Evolutionary conservation across 2,113 vertebrate species (phyloP).

Genomic region (Thalassoma bifasciatum): DNA sequence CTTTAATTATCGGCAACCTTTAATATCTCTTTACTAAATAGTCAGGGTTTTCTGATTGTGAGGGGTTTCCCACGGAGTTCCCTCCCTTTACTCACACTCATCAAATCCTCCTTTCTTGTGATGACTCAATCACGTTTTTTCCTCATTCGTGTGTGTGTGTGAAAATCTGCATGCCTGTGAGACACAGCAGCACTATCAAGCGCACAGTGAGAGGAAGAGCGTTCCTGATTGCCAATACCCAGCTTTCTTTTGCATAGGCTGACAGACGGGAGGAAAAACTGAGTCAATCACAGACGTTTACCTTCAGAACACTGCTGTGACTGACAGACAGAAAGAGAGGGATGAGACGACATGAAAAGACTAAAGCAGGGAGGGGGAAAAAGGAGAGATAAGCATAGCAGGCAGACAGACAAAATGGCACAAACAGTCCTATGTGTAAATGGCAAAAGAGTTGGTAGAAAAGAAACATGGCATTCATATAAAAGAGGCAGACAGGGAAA

Average conservation of each 20-base stretch:
- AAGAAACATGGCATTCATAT: not conserved
- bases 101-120: conserved; percentile 34
- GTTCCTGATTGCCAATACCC: conserved; percentile 63
- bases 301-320: conserved; percentile 54
- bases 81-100: conserved; percentile 58
- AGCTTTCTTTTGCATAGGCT: conserved; percentile 43
- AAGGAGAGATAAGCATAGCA: not conserved
- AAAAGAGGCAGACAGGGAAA: conserved; percentile 17
- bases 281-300: conserved; percentile 65
- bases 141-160: conserved; percentile 34
- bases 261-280: conserved; percentile 57
- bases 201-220: conserved; percentile 53
- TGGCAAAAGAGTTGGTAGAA: not conserved
- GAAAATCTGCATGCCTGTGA: conserved; percentile 36
- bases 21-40: conserved; percentile 17
- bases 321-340: conserved; percentile 43
- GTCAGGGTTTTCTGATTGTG: conserved; percentile 39
- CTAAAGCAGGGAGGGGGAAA: conserved; percentile 17
- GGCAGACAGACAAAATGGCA: conserved; percentile 22
- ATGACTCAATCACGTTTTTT: conserved; percentile 62
- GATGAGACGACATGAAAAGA: conserved; percentile 41
- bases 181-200: conserved; percentile 51
- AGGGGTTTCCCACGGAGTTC: conserved; percentile 70
- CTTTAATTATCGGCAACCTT: too few relatives aligned
- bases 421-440: conserved; percentile 7